Percentiles rank a stretch among this genome's conserved stretches.
Evolutionary conservation across 2,888 invertebrate species (phyloP).

Genomic region (Teleiodes luculella): DNA sequence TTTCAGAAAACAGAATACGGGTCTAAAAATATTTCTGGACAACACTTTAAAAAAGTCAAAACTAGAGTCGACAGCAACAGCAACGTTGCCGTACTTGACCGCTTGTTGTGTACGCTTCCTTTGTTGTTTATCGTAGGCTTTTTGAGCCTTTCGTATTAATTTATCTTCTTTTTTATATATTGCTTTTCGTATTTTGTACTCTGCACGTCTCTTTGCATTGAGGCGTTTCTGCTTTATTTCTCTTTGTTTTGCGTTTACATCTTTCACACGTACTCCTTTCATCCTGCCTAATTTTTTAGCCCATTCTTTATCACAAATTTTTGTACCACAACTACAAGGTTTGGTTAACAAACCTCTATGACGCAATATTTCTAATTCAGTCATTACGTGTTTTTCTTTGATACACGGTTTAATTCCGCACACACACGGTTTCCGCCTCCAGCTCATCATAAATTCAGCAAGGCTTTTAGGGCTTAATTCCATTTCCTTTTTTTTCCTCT

Average conservation of each 20-base stretch:
- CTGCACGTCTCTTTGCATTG: not conserved
- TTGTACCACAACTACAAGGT: not conserved
- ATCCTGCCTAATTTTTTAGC: not conserved
- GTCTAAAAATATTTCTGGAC: not conserved
- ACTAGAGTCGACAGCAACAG: not conserved
- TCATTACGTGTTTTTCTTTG: not conserved
- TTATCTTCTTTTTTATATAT: not conserved
- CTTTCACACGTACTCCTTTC: not conserved
- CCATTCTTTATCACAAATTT: not conserved
- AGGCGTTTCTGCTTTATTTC: not conserved
- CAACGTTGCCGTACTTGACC: not conserved
- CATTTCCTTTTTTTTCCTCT: not conserved
- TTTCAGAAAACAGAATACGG: not conserved
- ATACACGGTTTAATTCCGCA: not conserved
- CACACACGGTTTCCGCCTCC: not conserved
- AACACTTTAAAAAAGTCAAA: not conserved
- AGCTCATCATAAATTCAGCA: not conserved
- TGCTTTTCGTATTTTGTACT: not conserved
- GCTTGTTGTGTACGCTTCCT: not conserved
- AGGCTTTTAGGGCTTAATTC: not conserved
- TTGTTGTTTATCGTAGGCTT: not conserved
- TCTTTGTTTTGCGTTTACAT: not conserved
- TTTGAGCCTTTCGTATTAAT: not conserved
- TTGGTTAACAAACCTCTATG: not conserved
- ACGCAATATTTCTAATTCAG: not conserved